Conservation (phyloP, 2,888 invertebrate species). For the Mycalesis mineus region DNA sequence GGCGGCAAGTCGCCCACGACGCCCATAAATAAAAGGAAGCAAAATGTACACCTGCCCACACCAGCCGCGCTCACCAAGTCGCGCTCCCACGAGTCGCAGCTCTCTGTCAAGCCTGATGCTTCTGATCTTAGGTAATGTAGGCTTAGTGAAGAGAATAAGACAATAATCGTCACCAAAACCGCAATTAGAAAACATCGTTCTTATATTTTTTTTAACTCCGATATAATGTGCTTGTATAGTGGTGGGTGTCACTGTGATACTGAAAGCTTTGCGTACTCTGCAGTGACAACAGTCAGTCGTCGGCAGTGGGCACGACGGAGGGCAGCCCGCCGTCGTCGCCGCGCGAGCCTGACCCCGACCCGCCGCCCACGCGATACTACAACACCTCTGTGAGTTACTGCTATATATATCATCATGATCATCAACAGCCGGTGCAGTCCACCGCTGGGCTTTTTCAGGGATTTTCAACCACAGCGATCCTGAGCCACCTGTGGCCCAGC, state of each 20-base stretch:
- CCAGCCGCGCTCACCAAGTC: constrained; percentile 93
- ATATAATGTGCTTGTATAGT: no score
- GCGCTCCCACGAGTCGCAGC: constrained; percentile 94
- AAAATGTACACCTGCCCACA: constrained; percentile 83
- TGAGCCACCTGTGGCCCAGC: no score
- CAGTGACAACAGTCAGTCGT: constrained; percentile 69
- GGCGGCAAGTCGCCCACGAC: constrained; percentile 86
- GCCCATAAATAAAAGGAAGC: constrained; percentile 88
- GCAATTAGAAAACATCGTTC: no score
- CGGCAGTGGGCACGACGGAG: constrained; percentile 44
- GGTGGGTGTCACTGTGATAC: no score
- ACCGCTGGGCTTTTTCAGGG: no score
- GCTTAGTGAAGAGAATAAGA: no score
- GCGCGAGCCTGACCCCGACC: constrained; percentile 32
- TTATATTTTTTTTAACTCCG: no score
- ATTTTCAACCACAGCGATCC: no score
- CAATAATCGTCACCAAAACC: no score
- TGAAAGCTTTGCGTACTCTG: no score
- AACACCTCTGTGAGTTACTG: constrained; percentile 47
- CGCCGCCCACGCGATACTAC: constrained; percentile 36
- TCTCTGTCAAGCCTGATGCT: constrained; percentile 78
- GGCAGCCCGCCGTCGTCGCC: constrained; percentile 45
- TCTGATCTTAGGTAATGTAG: constrained; percentile 54
- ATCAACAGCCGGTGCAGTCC: no score
- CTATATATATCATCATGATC: no score